Evolutionary conservation across 2,888 invertebrate species (phyloP), one percentile per base, ranked within the genome.

Genomic region (Apamea epomidion): DNA sequence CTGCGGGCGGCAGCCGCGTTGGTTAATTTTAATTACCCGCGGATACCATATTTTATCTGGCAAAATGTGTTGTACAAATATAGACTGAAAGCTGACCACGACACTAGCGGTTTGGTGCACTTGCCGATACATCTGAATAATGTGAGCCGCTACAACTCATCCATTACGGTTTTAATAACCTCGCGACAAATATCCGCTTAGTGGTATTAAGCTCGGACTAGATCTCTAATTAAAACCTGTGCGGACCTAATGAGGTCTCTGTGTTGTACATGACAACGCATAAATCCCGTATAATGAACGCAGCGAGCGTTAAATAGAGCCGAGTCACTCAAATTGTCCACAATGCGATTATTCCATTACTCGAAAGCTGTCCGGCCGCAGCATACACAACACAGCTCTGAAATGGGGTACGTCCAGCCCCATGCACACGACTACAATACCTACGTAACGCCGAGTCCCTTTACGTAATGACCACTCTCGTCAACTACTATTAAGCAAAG

Each of bases 271-370:
- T 95, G 96, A 95, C 96, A 95, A 94, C 94, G 94, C 95, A 96
- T 96, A 96, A 96, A 96, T 96, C 95, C 94, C 89, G 88, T 92
- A 93, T 96, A 96, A 96, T 96, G 96, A 96, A 95, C 94, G 95
- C 95, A 94, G 92, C 90, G 90, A 94, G 93, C 95, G 93, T 95
- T 95, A 95, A 95, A 96, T 95, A 95, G 93, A 93, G 91, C 92
- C 92, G 94, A 95, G 94, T 95, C 95, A 95, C 95, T 96, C 94
- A 95, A 96, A 96, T 95, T 93, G 95, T 94, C 94, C 95, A 95
- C 95, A 96, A 95, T 95, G 94, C 95, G 95, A 96, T 96, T 96
- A 96, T 95, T 95, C 94, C 94, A 95, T 96, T 96, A 95, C 93
- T 85, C 87, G 91, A 91, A 93, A 93, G 92, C 95, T 92, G 93